phyloP scores from a whole-genome alignment of 2,888 invertebrate species.

The Dinocampus coccinellae region DNA sequence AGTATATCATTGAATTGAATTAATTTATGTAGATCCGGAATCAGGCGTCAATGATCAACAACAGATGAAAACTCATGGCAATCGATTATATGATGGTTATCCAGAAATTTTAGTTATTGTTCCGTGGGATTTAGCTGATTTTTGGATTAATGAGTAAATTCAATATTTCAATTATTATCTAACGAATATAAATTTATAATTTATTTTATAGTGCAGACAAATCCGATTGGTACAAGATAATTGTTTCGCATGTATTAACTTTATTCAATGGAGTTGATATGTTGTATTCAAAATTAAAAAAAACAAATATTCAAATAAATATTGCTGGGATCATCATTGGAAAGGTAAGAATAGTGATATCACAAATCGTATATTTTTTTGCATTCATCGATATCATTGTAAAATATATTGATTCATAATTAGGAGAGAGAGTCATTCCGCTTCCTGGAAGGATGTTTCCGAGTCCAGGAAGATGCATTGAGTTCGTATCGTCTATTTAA shows the following conservation, averaged over 20 bases:
- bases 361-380: too few relatives aligned
- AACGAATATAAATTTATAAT: too few relatives aligned
- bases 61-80: background rate
- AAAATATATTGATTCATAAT: too few relatives aligned
- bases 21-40: too few relatives aligned
- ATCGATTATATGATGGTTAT: background rate
- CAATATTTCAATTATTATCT: too few relatives aligned
- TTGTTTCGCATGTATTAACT: background rate
- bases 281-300: background rate
- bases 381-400: too few relatives aligned
- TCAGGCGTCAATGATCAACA: background rate
- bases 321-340: background rate
- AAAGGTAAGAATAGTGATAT: too few relatives aligned
- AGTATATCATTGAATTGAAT: too few relatives aligned
- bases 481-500: too few relatives aligned
- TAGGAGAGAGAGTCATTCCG: too few relatives aligned
- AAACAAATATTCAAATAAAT: background rate
- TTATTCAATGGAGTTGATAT: background rate
- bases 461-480: too few relatives aligned
- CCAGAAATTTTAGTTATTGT: background rate
- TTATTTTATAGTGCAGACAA: background rate
- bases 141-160: background rate
- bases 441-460: too few relatives aligned
- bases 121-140: background rate
- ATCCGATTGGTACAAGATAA: background rate